Evolutionary conservation across 2,888 invertebrate species (phyloP).

Genomic region (Cephus rjabovi): DNA sequence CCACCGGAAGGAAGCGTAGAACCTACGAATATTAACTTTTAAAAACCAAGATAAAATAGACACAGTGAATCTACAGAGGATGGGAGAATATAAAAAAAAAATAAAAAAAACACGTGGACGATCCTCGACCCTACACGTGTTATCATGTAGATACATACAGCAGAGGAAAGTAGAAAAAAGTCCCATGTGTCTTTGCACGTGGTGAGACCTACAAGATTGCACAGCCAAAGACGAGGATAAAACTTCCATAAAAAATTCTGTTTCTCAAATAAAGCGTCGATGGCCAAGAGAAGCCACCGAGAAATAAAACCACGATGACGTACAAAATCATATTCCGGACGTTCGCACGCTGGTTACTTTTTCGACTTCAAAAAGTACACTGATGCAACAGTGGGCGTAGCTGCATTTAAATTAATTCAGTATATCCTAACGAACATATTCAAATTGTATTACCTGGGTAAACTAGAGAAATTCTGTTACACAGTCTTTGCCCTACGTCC

Average conservation of each 20-base stretch:
- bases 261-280: neutral
- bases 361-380: neutral
- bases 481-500: neutral
- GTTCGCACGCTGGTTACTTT: neutral
- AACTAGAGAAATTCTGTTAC: neutral
- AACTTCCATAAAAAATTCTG: neutral
- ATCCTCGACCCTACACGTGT: neutral
- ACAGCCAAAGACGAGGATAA: neutral
- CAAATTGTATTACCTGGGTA: neutral
- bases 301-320: neutral
- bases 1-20: neutral
- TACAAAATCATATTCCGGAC: neutral
- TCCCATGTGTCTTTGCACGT: slow-evolving; percentile 19
- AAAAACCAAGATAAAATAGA: neutral
- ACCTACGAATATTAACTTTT: neutral
- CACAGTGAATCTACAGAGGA: neutral
- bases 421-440: neutral
- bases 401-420: neutral
- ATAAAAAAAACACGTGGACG: neutral
- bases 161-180: slow-evolving; percentile 17
- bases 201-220: slow-evolving; percentile 19
- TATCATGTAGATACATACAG: slow-evolving; percentile 17
- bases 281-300: neutral
- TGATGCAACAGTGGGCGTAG: neutral
- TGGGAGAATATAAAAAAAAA: neutral